Conservation (phyloP, 1,140 invertebrate species). For the Cardiocondyla obscurior region DNA sequence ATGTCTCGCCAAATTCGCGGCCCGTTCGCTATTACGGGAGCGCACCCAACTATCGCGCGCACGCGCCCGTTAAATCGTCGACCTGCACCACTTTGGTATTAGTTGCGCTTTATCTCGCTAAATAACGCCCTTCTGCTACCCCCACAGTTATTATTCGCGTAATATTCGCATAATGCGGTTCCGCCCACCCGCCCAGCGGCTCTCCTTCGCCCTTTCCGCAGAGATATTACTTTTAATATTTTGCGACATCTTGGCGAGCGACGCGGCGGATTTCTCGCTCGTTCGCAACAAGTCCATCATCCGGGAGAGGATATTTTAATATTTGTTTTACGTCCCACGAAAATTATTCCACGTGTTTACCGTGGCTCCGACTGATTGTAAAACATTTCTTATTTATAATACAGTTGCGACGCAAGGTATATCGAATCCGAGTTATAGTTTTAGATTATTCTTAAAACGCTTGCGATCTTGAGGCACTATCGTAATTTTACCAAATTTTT, state of each 20-base stretch:
- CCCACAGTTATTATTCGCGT: constrained; percentile 17
- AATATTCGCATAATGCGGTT: constrained; percentile 14
- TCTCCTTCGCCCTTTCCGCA: not conserved
- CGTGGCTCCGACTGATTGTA: not conserved
- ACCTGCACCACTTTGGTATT: constrained; percentile 25
- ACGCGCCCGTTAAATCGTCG: constrained; percentile 1
- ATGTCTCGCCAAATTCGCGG: constrained; percentile 41
- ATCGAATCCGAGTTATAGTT: too few species aligned
- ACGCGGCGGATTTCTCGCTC: not conserved
- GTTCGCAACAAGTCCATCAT: not conserved
- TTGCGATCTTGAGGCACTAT: too few species aligned
- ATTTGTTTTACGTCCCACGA: constrained; percentile 12
- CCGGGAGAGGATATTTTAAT: not conserved
- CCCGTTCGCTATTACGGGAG: constrained; percentile 26
- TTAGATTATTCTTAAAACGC: too few species aligned
- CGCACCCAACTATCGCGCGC: not conserved
- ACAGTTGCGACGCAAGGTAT: too few species aligned
- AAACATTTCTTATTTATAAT: too few species aligned
- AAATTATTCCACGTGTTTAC: not conserved
- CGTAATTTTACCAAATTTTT: too few species aligned
- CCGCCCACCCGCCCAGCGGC: not conserved
- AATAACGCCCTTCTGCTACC: constrained; percentile 16
- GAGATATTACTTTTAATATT: constrained; percentile 39
- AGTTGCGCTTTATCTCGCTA: constrained; percentile 47
- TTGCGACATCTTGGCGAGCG: constrained; percentile 4